Evolutionary conservation across 1,140 invertebrate genomes (phyloP).

Genomic region (Drosophila setifemur): DNA sequence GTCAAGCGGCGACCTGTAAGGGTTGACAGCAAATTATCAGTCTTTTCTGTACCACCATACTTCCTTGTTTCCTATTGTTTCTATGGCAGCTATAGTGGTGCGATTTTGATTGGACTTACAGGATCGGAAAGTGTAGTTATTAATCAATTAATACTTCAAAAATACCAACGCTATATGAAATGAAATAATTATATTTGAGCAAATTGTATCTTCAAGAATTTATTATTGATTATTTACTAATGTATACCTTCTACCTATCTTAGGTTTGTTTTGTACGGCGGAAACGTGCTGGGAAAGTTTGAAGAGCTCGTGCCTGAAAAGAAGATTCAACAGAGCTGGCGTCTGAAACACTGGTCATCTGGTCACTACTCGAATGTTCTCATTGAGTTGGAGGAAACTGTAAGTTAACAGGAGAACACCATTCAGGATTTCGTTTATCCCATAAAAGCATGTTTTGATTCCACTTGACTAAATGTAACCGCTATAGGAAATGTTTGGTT

Average conservation of each 20-base stretch:
- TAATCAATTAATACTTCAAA: no score
- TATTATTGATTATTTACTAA: background rate
- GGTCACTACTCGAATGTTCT: slow-evolving; percentile 95
- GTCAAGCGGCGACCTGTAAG: no score
- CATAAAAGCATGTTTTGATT: no score
- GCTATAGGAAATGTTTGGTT: no score
- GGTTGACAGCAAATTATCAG: no score
- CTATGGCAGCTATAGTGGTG: no score
- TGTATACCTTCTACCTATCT: background rate
- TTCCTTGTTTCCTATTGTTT: no score
- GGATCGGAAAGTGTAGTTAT: no score
- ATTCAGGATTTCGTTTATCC: background rate
- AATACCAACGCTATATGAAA: no score
- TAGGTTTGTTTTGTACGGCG: slow-evolving; percentile 93
- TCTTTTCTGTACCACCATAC: no score
- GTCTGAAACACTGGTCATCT: slow-evolving; percentile 96
- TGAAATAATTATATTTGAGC: background rate
- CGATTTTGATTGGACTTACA: no score
- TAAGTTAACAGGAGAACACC: slow-evolving; percentile 64
- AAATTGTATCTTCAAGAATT: background rate
- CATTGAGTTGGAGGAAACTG: slow-evolving; percentile 92
- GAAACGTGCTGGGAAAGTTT: slow-evolving; percentile 95
- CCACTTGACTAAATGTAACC: no score
- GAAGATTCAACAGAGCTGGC: slow-evolving; percentile 96
- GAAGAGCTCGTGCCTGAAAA: slow-evolving; percentile 91